phyloP scores from a whole-genome alignment of 2,797 vertebrate species.

The Apodemus agrarius region DNA sequence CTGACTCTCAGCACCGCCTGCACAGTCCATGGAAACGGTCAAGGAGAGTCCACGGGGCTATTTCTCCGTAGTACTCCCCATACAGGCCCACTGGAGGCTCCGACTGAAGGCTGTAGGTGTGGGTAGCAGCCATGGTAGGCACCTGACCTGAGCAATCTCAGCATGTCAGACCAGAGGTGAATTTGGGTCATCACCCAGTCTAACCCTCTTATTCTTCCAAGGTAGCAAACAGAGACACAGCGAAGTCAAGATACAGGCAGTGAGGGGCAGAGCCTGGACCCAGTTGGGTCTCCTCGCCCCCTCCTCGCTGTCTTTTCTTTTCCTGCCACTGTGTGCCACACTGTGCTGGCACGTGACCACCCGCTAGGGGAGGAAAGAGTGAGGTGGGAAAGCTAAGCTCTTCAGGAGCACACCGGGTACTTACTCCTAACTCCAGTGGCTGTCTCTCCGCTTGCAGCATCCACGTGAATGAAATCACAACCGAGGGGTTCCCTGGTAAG shows the following conservation, averaged over 20 bases:
- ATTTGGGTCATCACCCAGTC: neutral
- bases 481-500: constrained; percentile 79
- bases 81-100: neutral
- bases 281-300: neutral
- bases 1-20: neutral
- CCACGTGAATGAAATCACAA: constrained; percentile 83
- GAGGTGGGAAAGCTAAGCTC: constrained; percentile 38
- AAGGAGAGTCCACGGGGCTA: neutral
- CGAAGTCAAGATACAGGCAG: neutral
- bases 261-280: neutral
- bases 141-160: neutral
- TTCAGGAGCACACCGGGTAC: constrained; percentile 73
- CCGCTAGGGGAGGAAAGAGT: neutral
- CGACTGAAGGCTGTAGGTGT: neutral
- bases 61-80: neutral
- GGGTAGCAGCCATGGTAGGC: fast-evolving
- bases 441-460: constrained; percentile 81
- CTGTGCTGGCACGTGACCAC: neutral
- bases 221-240: neutral
- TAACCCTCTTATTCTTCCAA: neutral
- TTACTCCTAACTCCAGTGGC: constrained; percentile 84
- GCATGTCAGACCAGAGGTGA: neutral
- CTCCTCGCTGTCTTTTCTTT: neutral
- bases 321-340: neutral
- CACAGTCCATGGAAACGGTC: neutral